A percentile compares a stretch with the other conserved stretches of the same genome.
phyloP scores from a whole-genome alignment of 2,888 invertebrate genomes.

The Drosophila histrio region DNA sequence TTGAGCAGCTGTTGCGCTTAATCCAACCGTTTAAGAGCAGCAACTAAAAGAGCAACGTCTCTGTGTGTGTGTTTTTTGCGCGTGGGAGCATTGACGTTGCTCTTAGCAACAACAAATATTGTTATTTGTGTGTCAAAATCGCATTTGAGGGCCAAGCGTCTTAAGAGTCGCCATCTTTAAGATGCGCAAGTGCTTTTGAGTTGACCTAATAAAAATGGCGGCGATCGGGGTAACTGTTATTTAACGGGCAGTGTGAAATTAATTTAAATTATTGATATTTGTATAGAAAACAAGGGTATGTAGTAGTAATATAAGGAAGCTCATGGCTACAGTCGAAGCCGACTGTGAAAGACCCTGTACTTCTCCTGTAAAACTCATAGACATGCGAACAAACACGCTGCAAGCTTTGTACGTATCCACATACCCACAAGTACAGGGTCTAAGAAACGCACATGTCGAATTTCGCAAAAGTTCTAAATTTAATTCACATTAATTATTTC shows the following conservation, averaged over 20 bases:
- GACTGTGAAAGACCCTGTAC: too few species aligned
- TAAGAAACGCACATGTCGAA: background rate
- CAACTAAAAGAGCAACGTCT: conserved; percentile 33
- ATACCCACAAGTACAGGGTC: too few species aligned
- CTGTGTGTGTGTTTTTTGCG: conserved; percentile 12
- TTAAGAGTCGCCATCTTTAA: conserved; percentile 4
- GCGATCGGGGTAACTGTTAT: conserved; percentile 16
- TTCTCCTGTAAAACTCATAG: too few species aligned
- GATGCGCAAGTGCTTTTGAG: conserved; percentile 23
- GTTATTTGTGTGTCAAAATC: conserved; percentile 30
- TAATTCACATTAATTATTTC: conserved; percentile 48
- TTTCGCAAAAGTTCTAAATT: background rate
- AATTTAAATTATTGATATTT: background rate
- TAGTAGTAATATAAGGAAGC: too few species aligned
- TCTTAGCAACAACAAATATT: conserved; percentile 7
- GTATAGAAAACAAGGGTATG: too few species aligned
- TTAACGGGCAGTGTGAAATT: background rate
- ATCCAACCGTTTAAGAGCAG: conserved; percentile 31
- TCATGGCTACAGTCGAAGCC: too few species aligned
- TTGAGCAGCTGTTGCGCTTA: conserved; percentile 41
- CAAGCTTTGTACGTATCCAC: too few species aligned
- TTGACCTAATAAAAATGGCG: conserved; percentile 16
- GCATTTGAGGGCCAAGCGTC: conserved; percentile 13
- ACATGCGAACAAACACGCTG: too few species aligned
- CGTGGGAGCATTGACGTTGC: conserved; percentile 22